These are phyloP conservation scores for Irena cyanogastra DNA, from an alignment of 2,113 vertebrate species.

Conservation along the genomic window DNA sequence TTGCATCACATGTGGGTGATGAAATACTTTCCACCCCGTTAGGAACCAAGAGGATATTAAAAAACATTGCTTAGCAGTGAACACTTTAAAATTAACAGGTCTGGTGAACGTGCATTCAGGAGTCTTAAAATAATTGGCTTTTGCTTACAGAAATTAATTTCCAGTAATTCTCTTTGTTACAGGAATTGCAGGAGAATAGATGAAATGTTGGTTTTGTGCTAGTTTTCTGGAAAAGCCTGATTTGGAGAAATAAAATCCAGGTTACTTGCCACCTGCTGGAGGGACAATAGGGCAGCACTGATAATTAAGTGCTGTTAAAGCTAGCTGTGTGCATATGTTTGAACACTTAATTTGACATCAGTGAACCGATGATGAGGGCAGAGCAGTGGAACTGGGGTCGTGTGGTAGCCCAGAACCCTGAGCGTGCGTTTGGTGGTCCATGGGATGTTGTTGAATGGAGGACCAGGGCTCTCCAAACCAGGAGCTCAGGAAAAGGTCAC, in stretches of 20 bases:
- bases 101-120: background rate
- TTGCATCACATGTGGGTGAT: slow-evolving; percentile 57
- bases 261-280: background rate
- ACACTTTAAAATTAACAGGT: slow-evolving; percentile 13
- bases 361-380: rapidly evolving
- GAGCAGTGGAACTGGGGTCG: rapidly evolving
- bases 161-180: background rate
- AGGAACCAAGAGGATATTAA: slow-evolving; percentile 58
- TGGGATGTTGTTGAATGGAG: background rate
- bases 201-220: background rate
- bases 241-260: background rate
- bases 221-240: background rate
- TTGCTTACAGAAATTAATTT: slow-evolving; percentile 2
- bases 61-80: slow-evolving; percentile 31
- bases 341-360: background rate
- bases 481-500: background rate
- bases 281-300: background rate
- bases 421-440: background rate
- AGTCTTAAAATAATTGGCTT: slow-evolving; percentile 4
- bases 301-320: background rate
- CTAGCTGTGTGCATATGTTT: background rate
- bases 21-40: slow-evolving; percentile 58
- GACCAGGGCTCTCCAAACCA: background rate
- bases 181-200: background rate
- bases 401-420: background rate